Evolutionary conservation across 92 coral and sea anemone genomes (phyloP), one percentile per base, ranked within the genome.

Genomic region (Hydrozoanthus gracilis): DNA sequence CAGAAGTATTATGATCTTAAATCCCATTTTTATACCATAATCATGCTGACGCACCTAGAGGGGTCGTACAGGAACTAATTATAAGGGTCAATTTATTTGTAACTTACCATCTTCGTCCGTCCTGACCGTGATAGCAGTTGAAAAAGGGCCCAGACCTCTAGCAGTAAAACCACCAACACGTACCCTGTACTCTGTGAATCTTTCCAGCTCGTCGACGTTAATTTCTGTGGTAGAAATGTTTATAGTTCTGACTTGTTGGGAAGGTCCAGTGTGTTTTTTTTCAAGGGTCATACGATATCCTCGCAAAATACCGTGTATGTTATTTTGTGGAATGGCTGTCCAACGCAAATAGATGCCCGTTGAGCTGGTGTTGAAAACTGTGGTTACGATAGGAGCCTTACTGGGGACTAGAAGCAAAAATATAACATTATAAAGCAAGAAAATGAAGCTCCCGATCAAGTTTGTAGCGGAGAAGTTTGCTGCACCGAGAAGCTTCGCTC

Each of bases 51-150:
- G 39, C 39, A 27, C 20, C 20, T 14, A 62, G 46, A 73, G 10
- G 14, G 39, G 56, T 1, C 7, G 4, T 12, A 14, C 7, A 49
- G 8, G 5, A 73, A 73, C 8, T 73, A 45, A 7, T 15, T 2
- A 55, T 5, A n/a, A 45, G 18, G 6, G 4, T 62, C 15, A 6
- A 62, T 11, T 62, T 62, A 12, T 7, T 6, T 49, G 3, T 7
- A n/a, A 64, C 84, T 79, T 64, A 79, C 84, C 73, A 65, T 80
- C 85, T n/a, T 80, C 85, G 11, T 65, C 85, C 51, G 85, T 80
- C 72, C 44, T 80, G 73, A 80, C 85, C 46, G 12, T 48, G 49
- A 64, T 48, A n/a, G 16, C 85, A 48, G 17, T 18, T 17, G 85
- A 80, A 12, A 65, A 80, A 10, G 74, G 85, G 9, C 85, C 85